phyloP scores from a whole-genome alignment of 2,113 vertebrate genomes.

The Ptilorrhoa leucosticta region DNA sequence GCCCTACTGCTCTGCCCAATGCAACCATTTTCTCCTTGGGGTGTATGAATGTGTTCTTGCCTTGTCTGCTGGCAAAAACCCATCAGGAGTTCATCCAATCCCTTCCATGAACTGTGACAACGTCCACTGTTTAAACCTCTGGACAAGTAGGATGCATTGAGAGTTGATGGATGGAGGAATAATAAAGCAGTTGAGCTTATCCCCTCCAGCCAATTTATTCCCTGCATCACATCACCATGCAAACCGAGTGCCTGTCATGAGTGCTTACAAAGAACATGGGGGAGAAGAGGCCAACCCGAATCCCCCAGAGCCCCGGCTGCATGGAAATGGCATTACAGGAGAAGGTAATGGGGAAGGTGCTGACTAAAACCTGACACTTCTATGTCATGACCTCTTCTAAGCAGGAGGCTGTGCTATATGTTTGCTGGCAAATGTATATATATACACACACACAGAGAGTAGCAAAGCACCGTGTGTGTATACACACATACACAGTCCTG shows the following conservation, averaged over 20 bases:
- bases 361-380: background rate
- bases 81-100: background rate
- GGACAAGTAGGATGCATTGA: background rate
- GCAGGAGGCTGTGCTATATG: background rate
- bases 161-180: background rate
- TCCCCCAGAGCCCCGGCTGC: background rate
- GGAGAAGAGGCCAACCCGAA: background rate
- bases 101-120: background rate
- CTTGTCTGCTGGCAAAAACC: background rate
- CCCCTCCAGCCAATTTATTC: background rate
- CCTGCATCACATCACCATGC: background rate
- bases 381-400: background rate
- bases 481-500: background rate
- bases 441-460: too few species aligned
- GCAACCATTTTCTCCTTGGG: accelerated
- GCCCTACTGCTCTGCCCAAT: background rate
- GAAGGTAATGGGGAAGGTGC: background rate
- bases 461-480: accelerated
- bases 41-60: background rate
- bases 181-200: background rate
- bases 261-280: background rate
- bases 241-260: background rate
- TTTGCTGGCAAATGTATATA: background rate
- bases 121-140: background rate
- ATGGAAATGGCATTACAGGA: background rate